Evolutionary conservation across 2,113 vertebrate genomes (phyloP).

Genomic region (Aspiorhynchus laticeps): DNA sequence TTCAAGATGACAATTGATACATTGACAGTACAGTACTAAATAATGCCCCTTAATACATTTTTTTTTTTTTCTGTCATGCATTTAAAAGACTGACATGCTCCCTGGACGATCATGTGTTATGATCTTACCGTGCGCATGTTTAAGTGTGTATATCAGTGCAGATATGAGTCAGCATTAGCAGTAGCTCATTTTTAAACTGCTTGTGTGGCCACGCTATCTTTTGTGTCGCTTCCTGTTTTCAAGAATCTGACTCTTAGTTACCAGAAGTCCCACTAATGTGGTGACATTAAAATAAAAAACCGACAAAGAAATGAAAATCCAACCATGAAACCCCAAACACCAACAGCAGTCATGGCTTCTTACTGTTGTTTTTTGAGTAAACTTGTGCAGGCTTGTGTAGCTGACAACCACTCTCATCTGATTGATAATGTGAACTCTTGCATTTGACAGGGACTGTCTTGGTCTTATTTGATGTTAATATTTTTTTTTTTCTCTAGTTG

Average conservation of each 20-base stretch:
- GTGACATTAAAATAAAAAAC: constrained; percentile 24
- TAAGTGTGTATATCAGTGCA: constrained; percentile 22
- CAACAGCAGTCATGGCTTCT: neutral
- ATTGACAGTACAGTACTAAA: neutral
- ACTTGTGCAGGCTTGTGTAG: neutral
- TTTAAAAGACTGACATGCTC: neutral
- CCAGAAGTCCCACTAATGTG: constrained; percentile 45
- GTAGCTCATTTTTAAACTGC: constrained; percentile 45
- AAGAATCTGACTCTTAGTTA: constrained; percentile 46
- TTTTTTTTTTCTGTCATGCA: neutral
- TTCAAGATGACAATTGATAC: neutral
- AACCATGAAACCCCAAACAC: constrained; percentile 17
- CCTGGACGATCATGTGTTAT: neutral
- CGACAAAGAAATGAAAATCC: neutral
- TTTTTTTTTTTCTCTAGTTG: constrained; percentile 27
- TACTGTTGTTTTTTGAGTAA: constrained; percentile 15
- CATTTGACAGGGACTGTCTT: neutral
- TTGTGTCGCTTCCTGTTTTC: constrained; percentile 56
- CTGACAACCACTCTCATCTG: neutral
- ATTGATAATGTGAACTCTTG: constrained; percentile 7
- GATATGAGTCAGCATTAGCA: neutral
- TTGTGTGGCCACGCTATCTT: constrained; percentile 44
- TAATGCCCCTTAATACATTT: neutral
- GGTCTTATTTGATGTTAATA: neutral
- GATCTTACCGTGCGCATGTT: neutral